phyloP scores from a whole-genome alignment of 2,797 vertebrate species.

The Iguana delicatissima region DNA sequence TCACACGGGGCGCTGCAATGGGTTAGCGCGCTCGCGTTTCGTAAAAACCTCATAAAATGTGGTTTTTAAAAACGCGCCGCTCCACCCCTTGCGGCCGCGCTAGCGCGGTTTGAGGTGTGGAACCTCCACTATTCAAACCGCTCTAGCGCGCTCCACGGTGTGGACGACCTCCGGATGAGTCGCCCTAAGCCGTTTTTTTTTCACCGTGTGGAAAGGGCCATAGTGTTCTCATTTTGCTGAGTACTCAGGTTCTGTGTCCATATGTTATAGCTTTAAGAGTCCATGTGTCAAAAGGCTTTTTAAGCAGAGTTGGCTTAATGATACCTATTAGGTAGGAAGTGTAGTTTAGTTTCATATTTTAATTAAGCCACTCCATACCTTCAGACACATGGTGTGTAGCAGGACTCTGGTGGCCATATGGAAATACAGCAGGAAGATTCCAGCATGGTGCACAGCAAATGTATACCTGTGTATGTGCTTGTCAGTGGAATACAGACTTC shows the following conservation, averaged over 20 bases:
- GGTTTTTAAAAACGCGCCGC: too few species aligned
- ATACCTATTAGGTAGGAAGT: slow-evolving; percentile 51
- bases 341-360: slow-evolving; percentile 50
- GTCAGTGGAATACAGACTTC: background rate
- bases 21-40: too few species aligned
- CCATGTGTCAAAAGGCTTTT: slow-evolving; percentile 28
- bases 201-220: too few species aligned
- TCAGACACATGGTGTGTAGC: background rate
- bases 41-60: too few species aligned
- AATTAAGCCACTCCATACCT: slow-evolving; percentile 39
- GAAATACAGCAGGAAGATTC: background rate
- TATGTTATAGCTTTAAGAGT: slow-evolving; percentile 13
- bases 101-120: too few species aligned
- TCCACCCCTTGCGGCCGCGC: too few species aligned
- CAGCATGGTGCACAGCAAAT: background rate
- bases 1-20: too few species aligned
- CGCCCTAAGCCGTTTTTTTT: too few species aligned
- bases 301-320: slow-evolving; percentile 61
- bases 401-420: background rate
- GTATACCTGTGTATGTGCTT: background rate
- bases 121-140: too few species aligned
- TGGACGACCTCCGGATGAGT: too few species aligned
- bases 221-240: slow-evolving; percentile 41
- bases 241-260: slow-evolving; percentile 27
- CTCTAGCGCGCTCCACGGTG: too few species aligned